Base-by-base conservation (phyloP, 1,140 invertebrate genomes). In the Drosophila biarmipes region DNA sequence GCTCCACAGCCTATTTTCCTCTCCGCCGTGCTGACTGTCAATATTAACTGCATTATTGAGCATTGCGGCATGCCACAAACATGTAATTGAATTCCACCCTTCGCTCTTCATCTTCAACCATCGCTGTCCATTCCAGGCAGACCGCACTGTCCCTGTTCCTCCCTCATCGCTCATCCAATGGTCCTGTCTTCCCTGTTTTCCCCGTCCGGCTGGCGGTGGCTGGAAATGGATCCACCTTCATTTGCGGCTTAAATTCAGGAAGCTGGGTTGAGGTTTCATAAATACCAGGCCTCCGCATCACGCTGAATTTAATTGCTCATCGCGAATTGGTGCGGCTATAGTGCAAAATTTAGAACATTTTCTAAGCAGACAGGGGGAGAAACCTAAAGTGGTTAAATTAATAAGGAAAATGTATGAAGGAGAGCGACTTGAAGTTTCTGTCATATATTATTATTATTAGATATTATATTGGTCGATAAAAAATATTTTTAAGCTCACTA, bases 21-120 rank as follows among this genome's bases (percentile, higher is more conserved):
- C 35, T 38, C 31, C 43, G 40, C 38, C 29, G 17, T 19, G 45
- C 17, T 62, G 54, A 51, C 68, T 78, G 75, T 84, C 84, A 89
- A 89, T 89, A 89, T 89, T 89, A 89, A 89, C 84, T 89, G 84
- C 84, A 89, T 89, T 89, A 89, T 89, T 89, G 84, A 89, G 84
- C 85, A 89, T 80, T 89, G 84, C 79, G 84, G 84, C 84, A 71
- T 77, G 84, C 84, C 84, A 89, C 84, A 89, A 89, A 89, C 84
- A 89, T 84, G 84, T 89, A 89, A 89, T 89, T 89, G 80, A 89
- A 84, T 89, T 89, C 73, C 79, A 89, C 84, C 82, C 82, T 89
- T 82, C 62, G 58, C 71, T 66, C 57, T 15, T 38, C 59, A 54
- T 63, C 49, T 73, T 48, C 51, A 31, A 27, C 34, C 67, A 63